Evolutionary conservation across 2,797 vertebrate genomes (phyloP).

Genomic region (Sebastes wilsoni): DNA sequence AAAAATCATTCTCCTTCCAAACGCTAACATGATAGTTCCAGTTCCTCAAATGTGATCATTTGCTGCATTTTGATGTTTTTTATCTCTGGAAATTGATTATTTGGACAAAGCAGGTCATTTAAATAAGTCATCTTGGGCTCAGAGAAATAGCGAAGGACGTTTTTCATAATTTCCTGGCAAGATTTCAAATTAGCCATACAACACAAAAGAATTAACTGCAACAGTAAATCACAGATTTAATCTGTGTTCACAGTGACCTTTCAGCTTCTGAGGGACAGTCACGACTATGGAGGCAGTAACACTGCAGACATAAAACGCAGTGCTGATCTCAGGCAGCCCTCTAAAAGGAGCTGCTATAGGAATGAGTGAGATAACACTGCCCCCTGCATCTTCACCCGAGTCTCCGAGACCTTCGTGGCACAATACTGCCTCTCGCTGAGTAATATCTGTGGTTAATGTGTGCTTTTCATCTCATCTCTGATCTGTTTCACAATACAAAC

Average conservation of each 20-base stretch:
- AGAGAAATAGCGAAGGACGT: neutral
- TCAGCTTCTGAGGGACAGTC: conserved; percentile 49
- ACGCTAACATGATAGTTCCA: neutral
- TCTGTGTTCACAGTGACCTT: conserved; percentile 56
- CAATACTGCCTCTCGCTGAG: neutral
- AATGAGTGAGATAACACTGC: conserved; percentile 69
- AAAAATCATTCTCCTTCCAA: neutral
- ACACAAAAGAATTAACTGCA: neutral
- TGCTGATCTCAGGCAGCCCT: conserved; percentile 33
- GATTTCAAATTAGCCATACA: conserved; percentile 18
- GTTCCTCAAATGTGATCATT: neutral
- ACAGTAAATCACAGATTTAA: conserved; percentile 49
- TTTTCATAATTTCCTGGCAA: neutral
- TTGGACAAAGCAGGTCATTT: neutral
- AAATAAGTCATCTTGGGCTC: neutral
- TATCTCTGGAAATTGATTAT: neutral
- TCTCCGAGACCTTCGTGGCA: neutral
- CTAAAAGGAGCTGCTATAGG: conserved; percentile 25
- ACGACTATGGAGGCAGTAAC: conserved; percentile 36
- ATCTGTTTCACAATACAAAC: neutral
- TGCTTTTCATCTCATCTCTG: neutral
- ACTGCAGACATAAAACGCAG: conserved; percentile 45
- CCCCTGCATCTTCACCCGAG: conserved; percentile 32
- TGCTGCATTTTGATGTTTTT: neutral
- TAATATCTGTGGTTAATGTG: neutral